A percentile compares a stretch with the other conserved stretches of the same genome.
Evolutionary conservation across 1,140 invertebrate species (phyloP).

Genomic region (Cotesia chilonis): DNA sequence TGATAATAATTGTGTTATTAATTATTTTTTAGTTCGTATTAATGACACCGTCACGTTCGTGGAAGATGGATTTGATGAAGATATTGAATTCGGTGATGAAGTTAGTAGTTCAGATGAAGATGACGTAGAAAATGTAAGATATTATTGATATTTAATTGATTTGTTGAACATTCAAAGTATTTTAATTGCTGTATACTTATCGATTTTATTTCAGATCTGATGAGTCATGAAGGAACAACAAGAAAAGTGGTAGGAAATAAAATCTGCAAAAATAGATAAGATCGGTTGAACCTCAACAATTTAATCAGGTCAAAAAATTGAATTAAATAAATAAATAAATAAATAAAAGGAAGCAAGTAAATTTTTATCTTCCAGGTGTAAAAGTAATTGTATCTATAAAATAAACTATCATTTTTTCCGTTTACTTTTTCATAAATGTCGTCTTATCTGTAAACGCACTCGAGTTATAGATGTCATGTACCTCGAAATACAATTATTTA

Average conservation of each 20-base stretch:
- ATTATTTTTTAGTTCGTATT: constrained; percentile 77
- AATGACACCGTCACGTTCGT: constrained; percentile 94
- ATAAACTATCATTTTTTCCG: constrained; percentile 51
- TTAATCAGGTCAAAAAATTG: constrained; percentile 38
- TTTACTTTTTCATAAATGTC: constrained; percentile 37
- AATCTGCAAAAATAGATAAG: constrained; percentile 5
- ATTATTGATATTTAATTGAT: not conserved
- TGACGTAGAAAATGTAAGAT: constrained; percentile 76
- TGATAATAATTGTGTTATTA: constrained; percentile 3
- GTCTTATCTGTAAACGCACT: constrained; percentile 41
- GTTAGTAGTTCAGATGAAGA: constrained; percentile 89
- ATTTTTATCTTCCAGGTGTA: constrained; percentile 28
- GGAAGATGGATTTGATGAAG: constrained; percentile 92
- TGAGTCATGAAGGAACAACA: constrained; percentile 38
- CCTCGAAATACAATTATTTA: constrained; percentile 17
- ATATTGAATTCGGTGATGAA: constrained; percentile 94
- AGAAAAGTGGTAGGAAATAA: constrained; percentile 17
- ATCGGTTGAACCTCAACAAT: constrained; percentile 2
- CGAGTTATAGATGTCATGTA: constrained; percentile 2
- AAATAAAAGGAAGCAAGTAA: constrained; percentile 2
- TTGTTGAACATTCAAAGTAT: too few relatives aligned
- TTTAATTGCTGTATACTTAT: constrained; percentile 27
- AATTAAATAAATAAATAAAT: constrained; percentile 38
- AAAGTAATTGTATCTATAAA: constrained; percentile 52
- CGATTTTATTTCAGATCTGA: constrained; percentile 55